phyloP scores from a whole-genome alignment of 2,888 invertebrate genomes.

The Drepanosiphum platanoidis region DNA sequence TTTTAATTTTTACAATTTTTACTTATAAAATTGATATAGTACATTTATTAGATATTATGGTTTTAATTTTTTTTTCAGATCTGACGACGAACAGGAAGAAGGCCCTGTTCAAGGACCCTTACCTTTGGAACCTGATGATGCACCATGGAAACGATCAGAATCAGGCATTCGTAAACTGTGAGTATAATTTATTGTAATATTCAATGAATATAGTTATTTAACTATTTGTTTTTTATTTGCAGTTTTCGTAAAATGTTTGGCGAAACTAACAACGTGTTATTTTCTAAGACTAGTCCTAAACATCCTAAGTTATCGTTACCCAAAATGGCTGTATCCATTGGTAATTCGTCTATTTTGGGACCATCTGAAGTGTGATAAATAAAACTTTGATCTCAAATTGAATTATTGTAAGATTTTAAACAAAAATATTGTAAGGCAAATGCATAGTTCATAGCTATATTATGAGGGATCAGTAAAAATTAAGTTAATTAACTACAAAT shows the following conservation, averaged over 20 bases:
- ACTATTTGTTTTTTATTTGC: constrained; percentile 66
- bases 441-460: not conserved
- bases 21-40: not conserved
- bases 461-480: constrained; percentile 23
- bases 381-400: constrained; percentile 49
- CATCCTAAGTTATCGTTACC: constrained; percentile 82
- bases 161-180: constrained; percentile 92
- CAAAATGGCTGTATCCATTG: constrained; percentile 74
- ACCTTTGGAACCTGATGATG: constrained; percentile 96
- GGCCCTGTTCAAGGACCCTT: constrained; percentile 96
- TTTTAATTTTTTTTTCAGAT: constrained; percentile 46
- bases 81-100: constrained; percentile 74
- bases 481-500: constrained; percentile 35
- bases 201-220: not conserved
- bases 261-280: constrained; percentile 71
- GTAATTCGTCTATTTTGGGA: constrained; percentile 57
- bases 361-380: constrained; percentile 57
- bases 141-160: constrained; percentile 85
- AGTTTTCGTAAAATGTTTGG: constrained; percentile 92
- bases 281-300: constrained; percentile 78
- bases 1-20: not conserved
- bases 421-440: constrained; percentile 26
- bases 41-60: not conserved
- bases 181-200: constrained; percentile 68
- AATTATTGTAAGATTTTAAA: constrained; percentile 39